Evolutionary conservation across 2,888 invertebrate genomes (phyloP).

Genomic region (Chromoteleia sp.): DNA sequence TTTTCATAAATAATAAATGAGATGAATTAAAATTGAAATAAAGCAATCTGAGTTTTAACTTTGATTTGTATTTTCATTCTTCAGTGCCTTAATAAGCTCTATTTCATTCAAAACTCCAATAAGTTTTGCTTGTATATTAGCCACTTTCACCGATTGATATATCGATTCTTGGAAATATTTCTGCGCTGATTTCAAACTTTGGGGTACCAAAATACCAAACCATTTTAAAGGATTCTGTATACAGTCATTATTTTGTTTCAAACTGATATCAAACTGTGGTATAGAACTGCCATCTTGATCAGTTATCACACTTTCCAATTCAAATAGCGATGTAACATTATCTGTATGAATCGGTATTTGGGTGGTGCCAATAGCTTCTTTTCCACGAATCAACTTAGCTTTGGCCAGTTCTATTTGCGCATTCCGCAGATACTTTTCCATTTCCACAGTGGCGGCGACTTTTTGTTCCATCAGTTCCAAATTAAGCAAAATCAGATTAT

Average conservation of each 20-base stretch:
- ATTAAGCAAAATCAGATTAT: conserved; percentile 89
- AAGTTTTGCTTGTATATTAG: conserved; percentile 89
- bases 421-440: conserved; percentile 89
- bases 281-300: conserved; percentile 79
- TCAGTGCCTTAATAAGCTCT: conserved; percentile 46
- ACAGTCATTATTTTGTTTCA: conserved; percentile 80
- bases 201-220: conserved; percentile 95
- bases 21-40: no score
- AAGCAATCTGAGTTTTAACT: no score
- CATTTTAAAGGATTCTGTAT: conserved; percentile 90
- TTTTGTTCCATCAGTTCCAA: conserved; percentile 91
- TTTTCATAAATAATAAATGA: conserved; percentile 3
- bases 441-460: conserved; percentile 88
- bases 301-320: conserved; percentile 77
- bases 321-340: conserved; percentile 78
- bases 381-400: conserved; percentile 92
- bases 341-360: conserved; percentile 89
- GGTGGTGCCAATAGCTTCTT: conserved; percentile 89
- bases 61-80: conserved; percentile 10
- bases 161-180: conserved; percentile 90
- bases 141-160: conserved; percentile 88
- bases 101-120: conserved; percentile 81
- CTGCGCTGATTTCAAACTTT: conserved; percentile 91
- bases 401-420: conserved; percentile 92
- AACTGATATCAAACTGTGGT: conserved; percentile 79